Conservation (phyloP, 2,888 invertebrate genomes). For the Lordiphosa andalusiaca region DNA sequence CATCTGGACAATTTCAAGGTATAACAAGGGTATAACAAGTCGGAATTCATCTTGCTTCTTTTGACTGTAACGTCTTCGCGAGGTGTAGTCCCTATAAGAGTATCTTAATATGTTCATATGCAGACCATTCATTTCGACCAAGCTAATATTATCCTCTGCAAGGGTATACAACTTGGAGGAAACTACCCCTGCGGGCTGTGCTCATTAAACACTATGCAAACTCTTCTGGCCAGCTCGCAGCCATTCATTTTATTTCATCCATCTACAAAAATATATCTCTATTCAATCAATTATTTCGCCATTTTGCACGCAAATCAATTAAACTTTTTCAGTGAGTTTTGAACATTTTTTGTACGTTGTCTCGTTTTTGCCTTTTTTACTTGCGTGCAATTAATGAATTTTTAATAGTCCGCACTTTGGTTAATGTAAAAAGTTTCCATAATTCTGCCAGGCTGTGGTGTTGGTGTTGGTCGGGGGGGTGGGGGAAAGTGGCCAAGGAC, state of each 20-base stretch:
- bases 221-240: slow-evolving; percentile 3
- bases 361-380: slow-evolving; percentile 31
- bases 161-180: neutral
- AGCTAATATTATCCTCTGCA: too few species aligned
- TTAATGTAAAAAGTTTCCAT: slow-evolving; percentile 66
- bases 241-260: neutral
- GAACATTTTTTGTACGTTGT: slow-evolving; percentile 2
- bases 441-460: slow-evolving; percentile 32
- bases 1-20: too few species aligned
- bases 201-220: slow-evolving; percentile 40
- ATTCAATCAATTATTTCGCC: slow-evolving; percentile 66
- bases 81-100: too few species aligned
- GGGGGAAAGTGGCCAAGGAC: slow-evolving; percentile 8
- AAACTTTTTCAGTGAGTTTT: slow-evolving; percentile 55
- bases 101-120: too few species aligned
- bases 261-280: neutral
- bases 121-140: too few species aligned
- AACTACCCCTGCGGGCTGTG: neutral
- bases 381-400: slow-evolving; percentile 70
- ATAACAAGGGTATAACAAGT: too few species aligned
- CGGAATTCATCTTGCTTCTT: too few species aligned
- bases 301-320: slow-evolving; percentile 65
- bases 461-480: neutral
- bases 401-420: slow-evolving; percentile 70
- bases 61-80: too few species aligned